These are phyloP conservation scores for Diadophis punctatus DNA, from an alignment of 2,113 vertebrate species.

Conservation along the genomic window DNA sequence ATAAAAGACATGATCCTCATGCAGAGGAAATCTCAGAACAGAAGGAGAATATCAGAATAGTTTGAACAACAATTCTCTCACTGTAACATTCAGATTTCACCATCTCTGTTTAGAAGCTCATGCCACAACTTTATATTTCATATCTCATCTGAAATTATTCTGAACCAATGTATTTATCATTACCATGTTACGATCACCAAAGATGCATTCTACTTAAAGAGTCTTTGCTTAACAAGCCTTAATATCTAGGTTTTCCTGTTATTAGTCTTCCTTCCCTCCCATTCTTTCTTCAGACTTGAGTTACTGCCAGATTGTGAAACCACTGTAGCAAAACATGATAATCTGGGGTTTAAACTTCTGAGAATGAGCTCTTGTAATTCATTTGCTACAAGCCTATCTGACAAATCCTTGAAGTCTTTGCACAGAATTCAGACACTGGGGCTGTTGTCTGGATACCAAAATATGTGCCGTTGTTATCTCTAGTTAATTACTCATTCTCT, in stretches of 20 bases:
- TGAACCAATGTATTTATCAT: background rate
- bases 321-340: background rate
- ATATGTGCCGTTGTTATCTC: slow-evolving; percentile 39
- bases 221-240: background rate
- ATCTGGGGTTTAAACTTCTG: background rate
- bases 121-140: background rate
- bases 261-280: slow-evolving; percentile 3
- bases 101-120: background rate
- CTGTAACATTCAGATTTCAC: background rate
- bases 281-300: slow-evolving; percentile 12
- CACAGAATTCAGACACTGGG: slow-evolving; percentile 33
- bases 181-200: background rate
- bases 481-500: slow-evolving; percentile 20
- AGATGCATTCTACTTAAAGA: background rate
- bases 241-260: slow-evolving; percentile 14
- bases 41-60: background rate
- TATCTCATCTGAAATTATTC: background rate
- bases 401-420: slow-evolving; percentile 4
- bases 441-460: slow-evolving; percentile 40
- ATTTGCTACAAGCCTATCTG: background rate
- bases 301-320: slow-evolving; percentile 16
- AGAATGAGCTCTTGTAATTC: slow-evolving; percentile 12
- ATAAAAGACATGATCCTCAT: background rate
- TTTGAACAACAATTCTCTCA: background rate
- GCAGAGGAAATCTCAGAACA: background rate